Evolutionary conservation across 2,797 vertebrate genomes (phyloP).

Genomic region (Argentina silus): DNA sequence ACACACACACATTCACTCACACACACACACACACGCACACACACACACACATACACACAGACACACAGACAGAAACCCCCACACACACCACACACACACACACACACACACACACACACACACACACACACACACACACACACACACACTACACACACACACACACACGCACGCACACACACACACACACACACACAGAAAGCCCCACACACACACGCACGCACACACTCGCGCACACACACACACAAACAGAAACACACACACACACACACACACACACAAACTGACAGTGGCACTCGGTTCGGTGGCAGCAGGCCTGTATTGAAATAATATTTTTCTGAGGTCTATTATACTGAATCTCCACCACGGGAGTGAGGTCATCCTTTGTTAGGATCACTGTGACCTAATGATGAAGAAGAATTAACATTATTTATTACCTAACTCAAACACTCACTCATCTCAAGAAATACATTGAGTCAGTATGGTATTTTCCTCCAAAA

Average conservation of each 20-base stretch:
- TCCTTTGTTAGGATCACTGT: constrained; percentile 23
- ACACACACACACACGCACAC: neutral
- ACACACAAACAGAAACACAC: too few relatives aligned
- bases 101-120: too few relatives aligned
- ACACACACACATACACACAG: too few relatives aligned
- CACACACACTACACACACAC: too few relatives aligned
- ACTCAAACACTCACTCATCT: constrained; percentile 27
- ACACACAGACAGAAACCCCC: too few relatives aligned
- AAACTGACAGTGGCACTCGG: neutral
- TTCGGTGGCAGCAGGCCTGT: neutral
- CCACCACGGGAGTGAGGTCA: neutral
- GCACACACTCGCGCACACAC: too few relatives aligned
- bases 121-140: too few relatives aligned
- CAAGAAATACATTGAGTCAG: constrained; percentile 47
- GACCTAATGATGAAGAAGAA: constrained; percentile 30
- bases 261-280: neutral
- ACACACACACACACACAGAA: too few relatives aligned
- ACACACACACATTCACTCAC: too few relatives aligned
- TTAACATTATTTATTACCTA: constrained; percentile 11
- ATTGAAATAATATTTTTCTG: constrained; percentile 1
- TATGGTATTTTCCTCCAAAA: constrained; percentile 61
- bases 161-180: too few relatives aligned
- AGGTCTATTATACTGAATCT: constrained; percentile 11
- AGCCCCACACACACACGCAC: too few relatives aligned
- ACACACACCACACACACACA: too few relatives aligned